A percentile compares a stretch with the other conserved stretches of the same genome.
Evolutionary conservation across 2,797 vertebrate genomes (phyloP).

Genomic region (Allobates femoralis): DNA sequence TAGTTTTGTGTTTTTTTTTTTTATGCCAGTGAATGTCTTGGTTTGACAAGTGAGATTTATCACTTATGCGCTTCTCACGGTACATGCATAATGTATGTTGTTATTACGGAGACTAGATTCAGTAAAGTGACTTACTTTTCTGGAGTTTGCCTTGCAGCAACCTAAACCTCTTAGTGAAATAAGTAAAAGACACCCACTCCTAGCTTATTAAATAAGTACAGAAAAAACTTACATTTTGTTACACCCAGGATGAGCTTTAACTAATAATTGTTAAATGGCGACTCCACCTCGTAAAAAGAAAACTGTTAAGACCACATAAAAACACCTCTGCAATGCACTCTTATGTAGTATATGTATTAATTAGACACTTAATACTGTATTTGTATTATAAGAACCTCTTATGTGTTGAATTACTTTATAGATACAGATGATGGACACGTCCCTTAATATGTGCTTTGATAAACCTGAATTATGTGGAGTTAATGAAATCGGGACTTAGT

Average conservation of each 20-base stretch:
- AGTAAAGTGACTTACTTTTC: neutral
- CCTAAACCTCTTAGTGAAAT: conserved; percentile 7
- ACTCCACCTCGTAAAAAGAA: conserved; percentile 2
- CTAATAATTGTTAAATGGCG: conserved; percentile 6
- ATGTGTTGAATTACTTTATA: no score
- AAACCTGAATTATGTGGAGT: no score
- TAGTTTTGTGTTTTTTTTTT: neutral
- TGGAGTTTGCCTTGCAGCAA: conserved; percentile 26
- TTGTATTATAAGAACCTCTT: no score
- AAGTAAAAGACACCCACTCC: conserved; percentile 6
- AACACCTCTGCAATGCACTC: neutral
- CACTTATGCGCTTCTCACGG: conserved; percentile 1
- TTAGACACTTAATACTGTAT: no score
- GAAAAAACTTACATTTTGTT: neutral
- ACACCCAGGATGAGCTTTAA: conserved; percentile 4
- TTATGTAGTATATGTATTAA: no score
- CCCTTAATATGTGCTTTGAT: no score
- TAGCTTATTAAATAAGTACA: conserved; percentile 37
- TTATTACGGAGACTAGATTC: neutral
- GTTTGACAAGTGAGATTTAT: conserved; percentile 39
- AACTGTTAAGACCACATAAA: neutral
- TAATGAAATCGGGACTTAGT: no score
- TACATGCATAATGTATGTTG: conserved; percentile 16
- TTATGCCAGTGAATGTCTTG: neutral
- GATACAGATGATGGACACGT: no score